These are phyloP conservation scores for Cercopithecus mona DNA, from an alignment of 2,113 vertebrate genomes.

Conservation along the genomic window DNA sequence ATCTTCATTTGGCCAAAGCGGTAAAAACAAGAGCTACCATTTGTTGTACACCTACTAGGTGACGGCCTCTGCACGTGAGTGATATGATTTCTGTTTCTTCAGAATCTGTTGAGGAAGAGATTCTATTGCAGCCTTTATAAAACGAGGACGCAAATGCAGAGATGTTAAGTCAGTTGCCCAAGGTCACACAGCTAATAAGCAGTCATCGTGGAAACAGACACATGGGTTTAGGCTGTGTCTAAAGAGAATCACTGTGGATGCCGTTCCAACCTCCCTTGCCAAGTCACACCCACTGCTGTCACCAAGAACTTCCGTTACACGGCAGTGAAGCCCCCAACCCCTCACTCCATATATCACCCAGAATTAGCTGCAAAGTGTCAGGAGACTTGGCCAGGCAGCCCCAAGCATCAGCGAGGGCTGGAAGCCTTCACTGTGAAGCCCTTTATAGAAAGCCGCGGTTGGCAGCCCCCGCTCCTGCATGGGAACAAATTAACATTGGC, in stretches of 20 bases:
- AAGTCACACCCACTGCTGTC: conserved; percentile 72
- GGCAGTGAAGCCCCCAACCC: conserved; percentile 36
- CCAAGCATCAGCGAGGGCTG: conserved; percentile 80
- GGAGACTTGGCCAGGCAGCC: conserved; percentile 79
- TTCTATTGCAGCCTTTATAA: background rate
- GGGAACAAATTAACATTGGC: conserved; percentile 92
- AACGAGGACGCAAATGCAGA: background rate
- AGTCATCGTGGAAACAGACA: background rate
- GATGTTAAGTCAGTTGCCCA: background rate
- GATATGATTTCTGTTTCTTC: background rate
- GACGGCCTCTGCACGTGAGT: accelerated
- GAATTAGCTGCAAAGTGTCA: conserved; percentile 82
- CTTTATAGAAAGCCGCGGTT: conserved; percentile 86
- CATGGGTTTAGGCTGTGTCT: background rate
- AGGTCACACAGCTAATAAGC: conserved; percentile 7
- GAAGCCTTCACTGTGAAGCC: conserved; percentile 80
- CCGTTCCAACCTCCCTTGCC: conserved; percentile 48
- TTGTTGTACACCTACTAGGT: background rate
- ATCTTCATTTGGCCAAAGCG: background rate
- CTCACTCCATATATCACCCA: conserved; percentile 75
- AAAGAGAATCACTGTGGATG: background rate
- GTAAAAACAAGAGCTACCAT: conserved; percentile 18
- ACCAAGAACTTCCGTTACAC: conserved; percentile 68
- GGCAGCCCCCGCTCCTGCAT: conserved; percentile 86
- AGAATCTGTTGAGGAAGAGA: background rate